These are phyloP conservation scores for Tubulanus polymorphus DNA, from an alignment of 2,888 invertebrate species.

Conservation along the genomic window DNA sequence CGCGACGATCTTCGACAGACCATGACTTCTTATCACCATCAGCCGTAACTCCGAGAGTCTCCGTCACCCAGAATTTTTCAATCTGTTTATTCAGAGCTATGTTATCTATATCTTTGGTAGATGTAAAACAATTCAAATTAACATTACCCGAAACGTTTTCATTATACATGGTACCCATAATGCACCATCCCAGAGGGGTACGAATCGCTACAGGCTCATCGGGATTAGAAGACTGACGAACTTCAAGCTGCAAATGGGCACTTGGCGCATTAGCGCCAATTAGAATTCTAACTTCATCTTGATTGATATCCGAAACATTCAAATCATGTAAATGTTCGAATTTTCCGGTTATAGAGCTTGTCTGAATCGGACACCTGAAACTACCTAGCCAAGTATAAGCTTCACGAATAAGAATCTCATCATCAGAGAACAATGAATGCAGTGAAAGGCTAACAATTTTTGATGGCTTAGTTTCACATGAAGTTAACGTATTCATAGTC, in stretches of 20 bases:
- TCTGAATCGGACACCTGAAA: too few relatives aligned
- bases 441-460: too few relatives aligned
- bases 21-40: neutral
- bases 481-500: too few relatives aligned
- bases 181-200: neutral
- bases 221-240: neutral
- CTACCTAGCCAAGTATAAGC: too few relatives aligned
- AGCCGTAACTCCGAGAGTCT: neutral
- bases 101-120: too few relatives aligned
- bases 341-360: too few relatives aligned
- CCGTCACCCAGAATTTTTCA: slow-evolving; percentile 1
- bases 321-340: neutral
- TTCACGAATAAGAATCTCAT: too few relatives aligned
- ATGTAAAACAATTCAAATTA: neutral
- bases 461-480: too few relatives aligned
- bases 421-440: too few relatives aligned
- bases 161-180: neutral
- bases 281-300: neutral
- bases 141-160: neutral
- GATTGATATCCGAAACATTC: neutral
- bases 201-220: slow-evolving; percentile 1
- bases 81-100: neutral
- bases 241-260: slow-evolving; percentile 1
- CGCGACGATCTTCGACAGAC: neutral
- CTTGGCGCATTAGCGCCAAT: neutral